Conservation (phyloP, 2,888 invertebrate species). For the Ischnura elegans region DNA sequence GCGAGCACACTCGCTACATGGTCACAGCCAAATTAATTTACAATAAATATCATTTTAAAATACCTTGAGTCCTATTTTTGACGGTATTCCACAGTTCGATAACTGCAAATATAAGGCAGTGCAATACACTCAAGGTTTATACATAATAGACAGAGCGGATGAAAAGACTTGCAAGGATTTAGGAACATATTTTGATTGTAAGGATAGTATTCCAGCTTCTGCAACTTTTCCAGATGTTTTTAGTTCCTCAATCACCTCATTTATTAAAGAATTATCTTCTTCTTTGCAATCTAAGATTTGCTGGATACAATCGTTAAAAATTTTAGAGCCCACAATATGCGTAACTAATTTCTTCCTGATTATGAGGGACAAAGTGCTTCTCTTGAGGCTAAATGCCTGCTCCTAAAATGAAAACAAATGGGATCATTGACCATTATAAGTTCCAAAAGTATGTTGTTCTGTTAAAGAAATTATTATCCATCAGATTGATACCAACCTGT, state of each 20-base stretch:
- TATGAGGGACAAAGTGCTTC: constrained; percentile 45
- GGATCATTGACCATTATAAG: too few species aligned
- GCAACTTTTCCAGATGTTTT: constrained; percentile 47
- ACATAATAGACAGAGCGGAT: constrained; percentile 40
- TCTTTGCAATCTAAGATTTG: constrained; percentile 58
- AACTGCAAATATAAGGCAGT: background rate
- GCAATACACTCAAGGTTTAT: background rate
- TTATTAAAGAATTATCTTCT: constrained; percentile 52
- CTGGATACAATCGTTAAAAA: constrained; percentile 53
- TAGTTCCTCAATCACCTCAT: constrained; percentile 42
- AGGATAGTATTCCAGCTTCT: constrained; percentile 56
- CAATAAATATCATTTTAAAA: background rate
- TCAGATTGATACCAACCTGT: constrained; percentile 19
- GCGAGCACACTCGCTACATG: background rate
- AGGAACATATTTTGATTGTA: constrained; percentile 59
- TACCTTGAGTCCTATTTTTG: background rate
- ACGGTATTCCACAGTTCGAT: background rate
- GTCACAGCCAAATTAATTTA: constrained; percentile 6
- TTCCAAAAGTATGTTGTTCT: too few species aligned
- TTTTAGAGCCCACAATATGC: constrained; percentile 57
- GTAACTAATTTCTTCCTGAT: constrained; percentile 45
- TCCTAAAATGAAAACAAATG: constrained; percentile 13
- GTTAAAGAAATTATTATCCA: too few species aligned
- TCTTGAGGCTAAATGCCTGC: constrained; percentile 15
- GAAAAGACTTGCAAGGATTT: constrained; percentile 55